phyloP scores from a whole-genome alignment of 2,797 vertebrate species.

The Rhincodon typus region DNA sequence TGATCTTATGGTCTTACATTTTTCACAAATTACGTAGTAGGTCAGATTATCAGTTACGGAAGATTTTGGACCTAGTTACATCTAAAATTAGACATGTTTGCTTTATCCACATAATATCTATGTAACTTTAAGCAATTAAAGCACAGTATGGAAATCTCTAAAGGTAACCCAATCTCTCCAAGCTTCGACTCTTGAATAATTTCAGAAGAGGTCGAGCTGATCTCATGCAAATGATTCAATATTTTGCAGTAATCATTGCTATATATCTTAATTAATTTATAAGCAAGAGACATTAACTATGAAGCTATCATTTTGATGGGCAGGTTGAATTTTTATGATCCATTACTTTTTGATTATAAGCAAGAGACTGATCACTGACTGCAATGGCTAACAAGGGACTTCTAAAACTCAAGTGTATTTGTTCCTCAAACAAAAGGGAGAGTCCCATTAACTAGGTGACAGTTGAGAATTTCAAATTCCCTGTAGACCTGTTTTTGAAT shows the following conservation, averaged over 20 bases:
- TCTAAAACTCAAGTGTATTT: background rate
- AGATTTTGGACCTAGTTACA: background rate
- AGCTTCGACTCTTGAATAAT: background rate
- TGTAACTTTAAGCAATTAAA: constrained; percentile 28
- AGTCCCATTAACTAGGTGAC: background rate
- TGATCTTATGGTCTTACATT: no score
- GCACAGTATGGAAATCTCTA: background rate
- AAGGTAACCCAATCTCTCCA: background rate
- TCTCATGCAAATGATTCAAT: background rate
- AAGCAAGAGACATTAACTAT: background rate
- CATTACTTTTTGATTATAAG: constrained; percentile 16
- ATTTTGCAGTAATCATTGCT: background rate
- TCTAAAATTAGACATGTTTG: background rate
- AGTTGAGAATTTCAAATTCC: constrained; percentile 25
- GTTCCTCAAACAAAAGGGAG: background rate
- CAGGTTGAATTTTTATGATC: constrained; percentile 25
- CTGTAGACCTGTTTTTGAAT: background rate
- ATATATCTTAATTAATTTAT: constrained; percentile 23
- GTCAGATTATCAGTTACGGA: background rate
- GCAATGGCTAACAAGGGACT: constrained; percentile 21
- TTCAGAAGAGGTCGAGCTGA: constrained; percentile 6
- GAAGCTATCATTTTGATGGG: constrained; percentile 15
- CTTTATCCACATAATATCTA: background rate
- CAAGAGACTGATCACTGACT: constrained; percentile 5
- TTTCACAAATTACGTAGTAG: background rate